These are phyloP conservation scores for Tapera naevia DNA, from an alignment of 2,797 vertebrate species.

Conservation along the genomic window DNA sequence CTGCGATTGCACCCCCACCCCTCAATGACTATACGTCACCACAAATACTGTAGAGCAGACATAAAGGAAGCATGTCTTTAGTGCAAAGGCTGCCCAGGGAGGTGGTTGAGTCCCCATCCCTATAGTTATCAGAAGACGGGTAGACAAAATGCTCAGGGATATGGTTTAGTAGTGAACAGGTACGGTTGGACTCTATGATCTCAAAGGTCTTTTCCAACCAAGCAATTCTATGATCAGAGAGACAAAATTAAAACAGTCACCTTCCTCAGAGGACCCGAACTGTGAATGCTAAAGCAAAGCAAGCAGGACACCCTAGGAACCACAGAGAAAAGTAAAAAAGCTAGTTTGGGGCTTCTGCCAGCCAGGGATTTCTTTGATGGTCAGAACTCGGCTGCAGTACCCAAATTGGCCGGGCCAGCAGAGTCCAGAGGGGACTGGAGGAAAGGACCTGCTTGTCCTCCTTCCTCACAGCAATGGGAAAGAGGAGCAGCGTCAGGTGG, in stretches of 20 bases:
- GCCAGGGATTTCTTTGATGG: not conserved
- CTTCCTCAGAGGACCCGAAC: not conserved
- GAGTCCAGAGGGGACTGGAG: fast-evolving
- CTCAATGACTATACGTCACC: no score
- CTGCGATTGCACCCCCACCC: no score
- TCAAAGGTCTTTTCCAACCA: no score
- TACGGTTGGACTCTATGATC: no score
- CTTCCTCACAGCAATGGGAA: fast-evolving
- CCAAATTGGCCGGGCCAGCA: fast-evolving
- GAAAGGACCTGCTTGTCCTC: not conserved
- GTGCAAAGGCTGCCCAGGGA: no score
- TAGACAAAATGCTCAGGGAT: no score
- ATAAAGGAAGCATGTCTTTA: no score
- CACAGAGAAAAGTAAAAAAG: not conserved
- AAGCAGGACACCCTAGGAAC: not conserved
- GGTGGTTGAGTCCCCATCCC: no score
- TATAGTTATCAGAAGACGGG: no score
- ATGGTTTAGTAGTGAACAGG: no score
- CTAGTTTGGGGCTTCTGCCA: not conserved
- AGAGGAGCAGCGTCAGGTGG: not conserved
- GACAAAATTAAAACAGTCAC: not conserved
- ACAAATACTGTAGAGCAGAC: no score
- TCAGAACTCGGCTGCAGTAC: not conserved
- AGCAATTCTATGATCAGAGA: no score
- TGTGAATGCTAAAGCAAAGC: not conserved